Percentiles rank a stretch among this genome's conserved stretches.
Evolutionary conservation across 2,888 invertebrate genomes (phyloP).

Genomic region (Pristionchus arcanus): DNA sequence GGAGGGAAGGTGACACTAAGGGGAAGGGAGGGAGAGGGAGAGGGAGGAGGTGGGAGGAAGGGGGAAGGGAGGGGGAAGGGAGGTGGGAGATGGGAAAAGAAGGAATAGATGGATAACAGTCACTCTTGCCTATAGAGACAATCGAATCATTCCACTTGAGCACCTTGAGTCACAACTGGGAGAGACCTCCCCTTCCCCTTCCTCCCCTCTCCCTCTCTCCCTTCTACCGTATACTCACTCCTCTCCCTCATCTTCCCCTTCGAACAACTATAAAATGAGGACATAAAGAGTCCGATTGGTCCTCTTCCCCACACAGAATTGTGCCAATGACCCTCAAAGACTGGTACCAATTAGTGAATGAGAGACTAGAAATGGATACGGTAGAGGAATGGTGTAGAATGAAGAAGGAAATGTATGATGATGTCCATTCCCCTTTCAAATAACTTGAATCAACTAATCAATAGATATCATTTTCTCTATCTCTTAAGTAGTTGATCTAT

Average conservation of each 20-base stretch:
- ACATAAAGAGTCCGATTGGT: slow-evolving; percentile 51
- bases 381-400: background rate
- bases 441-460: background rate
- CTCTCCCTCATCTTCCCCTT: slow-evolving; percentile 20
- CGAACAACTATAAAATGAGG: slow-evolving; percentile 49
- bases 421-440: background rate
- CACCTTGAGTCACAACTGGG: slow-evolving; percentile 9
- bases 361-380: background rate
- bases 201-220: background rate
- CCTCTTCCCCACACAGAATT: slow-evolving; percentile 2
- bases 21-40: background rate
- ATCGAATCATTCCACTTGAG: slow-evolving; percentile 15
- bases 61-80: background rate
- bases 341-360: background rate
- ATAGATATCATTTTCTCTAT: background rate
- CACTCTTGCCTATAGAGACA: background rate
- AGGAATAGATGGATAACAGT: background rate
- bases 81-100: background rate
- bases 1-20: slow-evolving; percentile 4
- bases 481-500: background rate
- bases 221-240: slow-evolving; percentile 42
- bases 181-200: slow-evolving; percentile 16
- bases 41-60: background rate
- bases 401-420: background rate
- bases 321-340: background rate